Conservation (phyloP, 2,113 vertebrate species). For the Nesoenas mayeri region DNA sequence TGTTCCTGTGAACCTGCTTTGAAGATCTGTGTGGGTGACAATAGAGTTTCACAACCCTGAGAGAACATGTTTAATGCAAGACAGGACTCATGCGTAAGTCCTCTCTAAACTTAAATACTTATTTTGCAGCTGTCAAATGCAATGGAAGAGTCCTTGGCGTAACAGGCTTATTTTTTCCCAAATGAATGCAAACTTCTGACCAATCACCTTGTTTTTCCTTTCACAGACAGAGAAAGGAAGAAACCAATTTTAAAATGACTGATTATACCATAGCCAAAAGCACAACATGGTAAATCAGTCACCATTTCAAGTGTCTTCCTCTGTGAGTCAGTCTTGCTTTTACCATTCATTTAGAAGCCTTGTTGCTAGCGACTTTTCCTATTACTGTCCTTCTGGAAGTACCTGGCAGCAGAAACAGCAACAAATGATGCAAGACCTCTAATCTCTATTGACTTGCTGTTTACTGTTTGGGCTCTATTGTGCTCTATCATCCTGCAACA, state of each 20-base stretch:
- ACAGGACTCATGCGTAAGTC: neutral
- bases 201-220: neutral
- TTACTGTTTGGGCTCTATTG: neutral
- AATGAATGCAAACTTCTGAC: neutral
- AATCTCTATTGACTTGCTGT: neutral
- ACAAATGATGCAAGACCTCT: neutral
- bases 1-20: neutral
- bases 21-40: neutral
- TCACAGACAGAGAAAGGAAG: neutral
- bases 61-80: neutral
- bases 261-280: slow-evolving; percentile 15
- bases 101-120: neutral
- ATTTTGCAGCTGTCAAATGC: neutral
- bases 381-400: slow-evolving; percentile 29
- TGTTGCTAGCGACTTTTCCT: neutral
- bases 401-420: neutral
- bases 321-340: slow-evolving; percentile 28
- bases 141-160: neutral
- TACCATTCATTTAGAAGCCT: neutral
- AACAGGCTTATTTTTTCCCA: neutral
- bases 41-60: neutral
- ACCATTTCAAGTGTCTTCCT: neutral
- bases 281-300: slow-evolving; percentile 23
- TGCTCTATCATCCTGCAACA: neutral
- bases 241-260: neutral